A percentile compares a stretch with the other conserved stretches of the same genome.
These are phyloP conservation scores for Enteromius fasciolatus DNA, from an alignment of 2,797 vertebrate species.

Conservation along the genomic window DNA sequence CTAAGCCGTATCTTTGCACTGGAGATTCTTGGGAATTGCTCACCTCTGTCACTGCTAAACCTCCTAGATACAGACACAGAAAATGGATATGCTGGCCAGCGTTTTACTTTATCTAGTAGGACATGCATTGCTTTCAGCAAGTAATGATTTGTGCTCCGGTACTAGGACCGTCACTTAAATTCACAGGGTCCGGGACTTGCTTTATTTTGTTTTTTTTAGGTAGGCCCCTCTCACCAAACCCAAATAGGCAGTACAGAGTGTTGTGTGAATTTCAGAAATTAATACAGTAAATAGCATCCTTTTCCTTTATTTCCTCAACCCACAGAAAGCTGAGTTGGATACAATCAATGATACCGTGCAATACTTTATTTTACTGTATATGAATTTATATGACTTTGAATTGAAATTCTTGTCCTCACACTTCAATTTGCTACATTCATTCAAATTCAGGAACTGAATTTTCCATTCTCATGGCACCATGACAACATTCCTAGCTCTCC, in stretches of 20 bases:
- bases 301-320: neutral
- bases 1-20: conserved; percentile 8
- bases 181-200: neutral
- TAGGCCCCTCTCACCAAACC: neutral
- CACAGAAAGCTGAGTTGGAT: neutral
- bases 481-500: neutral
- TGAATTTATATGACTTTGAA: neutral
- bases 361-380: neutral
- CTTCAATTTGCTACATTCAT: neutral
- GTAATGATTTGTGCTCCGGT: conserved; percentile 35
- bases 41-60: conserved; percentile 37
- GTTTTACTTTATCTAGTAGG: conserved; percentile 46
- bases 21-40: conserved; percentile 27
- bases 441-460: neutral
- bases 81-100: conserved; percentile 27
- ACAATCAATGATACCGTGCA: neutral
- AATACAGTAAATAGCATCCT: neutral
- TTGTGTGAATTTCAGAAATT: neutral
- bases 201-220: neutral
- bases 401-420: neutral
- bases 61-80: conserved; percentile 33
- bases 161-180: neutral
- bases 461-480: neutral
- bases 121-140: conserved; percentile 39
- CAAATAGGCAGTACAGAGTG: neutral